Evolutionary conservation across 2,888 invertebrate species (phyloP), one percentile per base, ranked within the genome.

Genomic region (Zele albiditarsus): DNA sequence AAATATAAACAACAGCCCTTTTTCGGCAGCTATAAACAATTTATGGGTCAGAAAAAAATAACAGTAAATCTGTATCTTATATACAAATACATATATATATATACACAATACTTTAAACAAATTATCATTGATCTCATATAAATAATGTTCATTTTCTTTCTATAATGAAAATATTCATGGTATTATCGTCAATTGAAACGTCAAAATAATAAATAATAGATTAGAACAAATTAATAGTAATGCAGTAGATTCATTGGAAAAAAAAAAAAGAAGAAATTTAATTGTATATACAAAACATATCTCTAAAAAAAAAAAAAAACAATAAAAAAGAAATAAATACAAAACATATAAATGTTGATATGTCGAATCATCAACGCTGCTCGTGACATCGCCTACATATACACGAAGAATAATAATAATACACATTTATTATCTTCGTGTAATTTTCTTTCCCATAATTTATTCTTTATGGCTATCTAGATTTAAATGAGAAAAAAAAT

Each of bases 21-120:
- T 33, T 75, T 75, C 70, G 79, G 79, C 78, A 77, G 77, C 79
- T 79, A 20, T 12, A 71, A 78, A 57, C 60, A 57, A 67, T 49
- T 58, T n/a, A 38, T 68, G 5, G 33, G 31, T 23, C 10, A 60
- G 8, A 28, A 16, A 14, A 27, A 28, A 60, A n/a, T n/a, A 27
- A 20, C 6, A 53, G n/a, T 23, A 20, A 53, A 53, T 20, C 20
- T 4, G 16, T 46, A n/a, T 46, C 46, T 53, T n/a, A 53, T 20
- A 20, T n/a, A 53, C 20, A 53, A 53, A n/a, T 8, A 53, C 6
- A 53, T n/a, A 20, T 4, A 46, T 16, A 46, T 16, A n/a, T 46
- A n/a, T 46, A 28, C 2, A 28, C 31, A 63, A 28, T 16, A 27
- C 14, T 27, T 10, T 5, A 33, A 28, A 16, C 2, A 38, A 31